Percentiles rank a stretch among this genome's conserved stretches.
Evolutionary conservation across 2,797 vertebrate species (phyloP).

Genomic region (Huso huso): DNA sequence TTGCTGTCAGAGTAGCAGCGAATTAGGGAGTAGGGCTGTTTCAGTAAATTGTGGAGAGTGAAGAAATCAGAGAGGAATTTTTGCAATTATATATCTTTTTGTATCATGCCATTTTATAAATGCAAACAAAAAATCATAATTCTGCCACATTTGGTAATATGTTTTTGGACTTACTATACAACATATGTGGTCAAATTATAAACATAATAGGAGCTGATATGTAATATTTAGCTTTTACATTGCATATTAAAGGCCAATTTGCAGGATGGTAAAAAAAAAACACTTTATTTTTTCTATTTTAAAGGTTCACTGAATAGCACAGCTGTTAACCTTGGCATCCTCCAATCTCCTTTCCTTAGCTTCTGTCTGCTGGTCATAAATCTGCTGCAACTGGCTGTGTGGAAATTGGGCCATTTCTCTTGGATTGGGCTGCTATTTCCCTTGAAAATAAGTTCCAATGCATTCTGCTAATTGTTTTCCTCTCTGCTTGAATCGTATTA

Average conservation of each 20-base stretch:
- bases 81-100: too few relatives aligned
- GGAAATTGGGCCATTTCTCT: constrained; percentile 15
- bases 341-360: not conserved
- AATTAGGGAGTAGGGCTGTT: too few relatives aligned
- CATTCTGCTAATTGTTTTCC: constrained; percentile 5
- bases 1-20: too few relatives aligned
- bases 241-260: constrained; percentile 19
- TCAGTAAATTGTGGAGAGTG: not conserved
- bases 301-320: constrained; percentile 1
- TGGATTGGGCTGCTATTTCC: constrained; percentile 8
- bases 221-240: too few relatives aligned
- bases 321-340: not conserved
- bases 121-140: too few relatives aligned
- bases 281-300: constrained; percentile 12
- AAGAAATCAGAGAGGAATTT: too few relatives aligned
- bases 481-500: not conserved
- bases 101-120: too few relatives aligned
- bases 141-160: too few relatives aligned
- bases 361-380: constrained; percentile 2
- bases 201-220: too few relatives aligned
- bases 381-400: not conserved
- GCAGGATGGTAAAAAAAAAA: constrained; percentile 10
- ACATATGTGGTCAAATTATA: too few relatives aligned
- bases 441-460: constrained; percentile 8
- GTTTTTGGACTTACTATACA: too few relatives aligned